Conservation (phyloP, 2,113 vertebrate genomes). For the Mola mola region DNA sequence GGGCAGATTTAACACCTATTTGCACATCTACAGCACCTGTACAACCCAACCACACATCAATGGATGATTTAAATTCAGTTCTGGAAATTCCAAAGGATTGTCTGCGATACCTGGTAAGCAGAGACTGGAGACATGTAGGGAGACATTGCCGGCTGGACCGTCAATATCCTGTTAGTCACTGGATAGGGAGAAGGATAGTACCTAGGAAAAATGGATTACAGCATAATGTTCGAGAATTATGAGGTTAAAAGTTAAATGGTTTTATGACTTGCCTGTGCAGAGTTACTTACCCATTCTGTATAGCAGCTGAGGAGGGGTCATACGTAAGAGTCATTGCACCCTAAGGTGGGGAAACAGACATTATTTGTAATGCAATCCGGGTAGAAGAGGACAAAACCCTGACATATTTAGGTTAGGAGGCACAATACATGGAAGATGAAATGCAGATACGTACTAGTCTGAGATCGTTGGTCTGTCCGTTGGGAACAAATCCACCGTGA, state of each 20-base stretch:
- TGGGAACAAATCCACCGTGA: constrained; percentile 95
- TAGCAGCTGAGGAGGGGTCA: constrained; percentile 93
- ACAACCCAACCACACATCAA: constrained; percentile 31
- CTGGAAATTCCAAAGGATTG: background rate
- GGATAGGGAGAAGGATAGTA: constrained; percentile 95
- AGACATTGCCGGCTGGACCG: constrained; percentile 90
- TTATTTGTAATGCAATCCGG: background rate
- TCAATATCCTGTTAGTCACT: constrained; percentile 95
- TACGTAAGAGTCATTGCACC: constrained; percentile 98
- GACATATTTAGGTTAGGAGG: too few species aligned
- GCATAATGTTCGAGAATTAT: constrained; percentile 1
- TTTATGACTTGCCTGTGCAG: background rate
- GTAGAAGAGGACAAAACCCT: background rate
- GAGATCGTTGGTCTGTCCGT: constrained; percentile 95
- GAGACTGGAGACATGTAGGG: constrained; percentile 96
- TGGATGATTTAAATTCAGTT: constrained; percentile 9
- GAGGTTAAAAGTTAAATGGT: background rate
- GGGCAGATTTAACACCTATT: constrained; percentile 13
- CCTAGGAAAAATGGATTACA: constrained; percentile 73
- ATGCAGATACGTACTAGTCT: constrained; percentile 92
- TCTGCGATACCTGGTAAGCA: constrained; percentile 90
- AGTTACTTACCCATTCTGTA: constrained; percentile 94
- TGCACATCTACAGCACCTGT: constrained; percentile 11
- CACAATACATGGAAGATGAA: too few species aligned
- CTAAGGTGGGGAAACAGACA: constrained; percentile 72